A percentile compares a stretch with the other conserved stretches of the same genome.
These are phyloP conservation scores for Bubo blakistoni DNA, from an alignment of 2,113 vertebrate species.

Conservation along the genomic window DNA sequence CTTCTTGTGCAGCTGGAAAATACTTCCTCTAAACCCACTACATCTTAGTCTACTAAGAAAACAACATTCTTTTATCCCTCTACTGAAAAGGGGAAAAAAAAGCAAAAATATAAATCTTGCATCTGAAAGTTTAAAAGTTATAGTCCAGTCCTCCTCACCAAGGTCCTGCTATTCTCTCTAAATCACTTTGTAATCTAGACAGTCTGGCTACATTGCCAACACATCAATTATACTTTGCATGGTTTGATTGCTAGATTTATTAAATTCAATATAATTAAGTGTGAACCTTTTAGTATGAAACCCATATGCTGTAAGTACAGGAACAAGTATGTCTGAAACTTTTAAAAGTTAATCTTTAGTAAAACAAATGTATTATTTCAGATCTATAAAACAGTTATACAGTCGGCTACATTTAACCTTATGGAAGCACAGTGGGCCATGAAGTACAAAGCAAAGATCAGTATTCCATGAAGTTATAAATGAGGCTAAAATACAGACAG, in stretches of 20 bases:
- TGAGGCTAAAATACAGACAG: slow-evolving; percentile 28
- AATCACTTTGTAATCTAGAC: background rate
- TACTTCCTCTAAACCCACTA: background rate
- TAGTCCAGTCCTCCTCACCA: background rate
- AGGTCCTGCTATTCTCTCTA: background rate
- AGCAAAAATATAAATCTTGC: background rate
- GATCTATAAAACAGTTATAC: background rate
- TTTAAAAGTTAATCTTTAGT: background rate
- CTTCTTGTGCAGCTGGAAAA: background rate
- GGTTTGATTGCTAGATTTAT: slow-evolving; percentile 2
- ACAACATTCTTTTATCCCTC: background rate
- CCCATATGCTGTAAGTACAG: background rate
- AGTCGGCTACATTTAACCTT: slow-evolving; percentile 7
- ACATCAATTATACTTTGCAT: background rate
- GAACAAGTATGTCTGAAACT: background rate
- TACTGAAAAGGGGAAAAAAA: background rate
- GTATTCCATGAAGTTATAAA: slow-evolving; percentile 16
- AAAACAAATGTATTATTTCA: slow-evolving; percentile 1
- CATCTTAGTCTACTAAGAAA: background rate
- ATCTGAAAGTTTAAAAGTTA: background rate
- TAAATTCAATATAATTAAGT: background rate
- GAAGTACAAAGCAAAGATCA: slow-evolving; percentile 44
- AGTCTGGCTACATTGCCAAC: background rate
- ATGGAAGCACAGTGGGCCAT: slow-evolving; percentile 21
- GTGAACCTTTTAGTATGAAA: background rate